These are phyloP conservation scores for Alosa alosa DNA, from an alignment of 2,113 vertebrate genomes.

Conservation along the genomic window DNA sequence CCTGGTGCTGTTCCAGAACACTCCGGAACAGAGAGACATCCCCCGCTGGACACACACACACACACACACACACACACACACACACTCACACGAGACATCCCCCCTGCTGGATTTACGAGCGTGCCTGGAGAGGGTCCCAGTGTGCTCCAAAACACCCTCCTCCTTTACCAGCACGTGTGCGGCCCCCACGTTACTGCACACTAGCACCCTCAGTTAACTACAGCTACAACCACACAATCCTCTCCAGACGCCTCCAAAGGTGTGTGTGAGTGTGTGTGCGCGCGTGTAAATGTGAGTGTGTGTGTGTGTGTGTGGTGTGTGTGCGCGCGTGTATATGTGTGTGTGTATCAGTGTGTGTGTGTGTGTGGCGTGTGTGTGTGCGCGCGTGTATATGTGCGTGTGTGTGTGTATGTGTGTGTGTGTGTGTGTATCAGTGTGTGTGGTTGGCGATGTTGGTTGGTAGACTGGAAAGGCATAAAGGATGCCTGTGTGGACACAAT, in stretches of 20 bases:
- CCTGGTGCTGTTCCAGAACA: constrained; percentile 14
- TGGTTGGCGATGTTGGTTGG: too few relatives aligned
- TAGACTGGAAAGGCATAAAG: too few relatives aligned
- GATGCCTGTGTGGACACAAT: too few relatives aligned
- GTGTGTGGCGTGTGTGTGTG: not conserved
- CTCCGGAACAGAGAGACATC: constrained; percentile 13
- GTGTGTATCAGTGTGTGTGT: not conserved
- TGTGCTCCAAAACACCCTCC: too few relatives aligned
- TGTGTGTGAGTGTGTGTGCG: not conserved
- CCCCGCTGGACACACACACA: not conserved
- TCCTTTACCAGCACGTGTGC: not conserved
- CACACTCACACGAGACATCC: not conserved
- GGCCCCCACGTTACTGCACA: constrained; percentile 26
- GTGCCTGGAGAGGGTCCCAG: too few relatives aligned
- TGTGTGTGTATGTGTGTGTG: not conserved
- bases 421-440: not conserved
- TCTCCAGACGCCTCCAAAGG: not conserved
- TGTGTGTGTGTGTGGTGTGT: constrained; percentile 2
- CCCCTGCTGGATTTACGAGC: not conserved
- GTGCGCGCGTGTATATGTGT: not conserved
- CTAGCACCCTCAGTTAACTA: constrained; percentile 24
- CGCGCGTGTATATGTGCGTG: not conserved
- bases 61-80: too few relatives aligned
- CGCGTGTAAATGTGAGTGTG: too few relatives aligned
- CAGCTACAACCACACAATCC: not conserved